Percentiles rank a stretch among this genome's conserved stretches.
phyloP scores from a whole-genome alignment of 2,113 vertebrate species.

The Corvus hawaiiensis region DNA sequence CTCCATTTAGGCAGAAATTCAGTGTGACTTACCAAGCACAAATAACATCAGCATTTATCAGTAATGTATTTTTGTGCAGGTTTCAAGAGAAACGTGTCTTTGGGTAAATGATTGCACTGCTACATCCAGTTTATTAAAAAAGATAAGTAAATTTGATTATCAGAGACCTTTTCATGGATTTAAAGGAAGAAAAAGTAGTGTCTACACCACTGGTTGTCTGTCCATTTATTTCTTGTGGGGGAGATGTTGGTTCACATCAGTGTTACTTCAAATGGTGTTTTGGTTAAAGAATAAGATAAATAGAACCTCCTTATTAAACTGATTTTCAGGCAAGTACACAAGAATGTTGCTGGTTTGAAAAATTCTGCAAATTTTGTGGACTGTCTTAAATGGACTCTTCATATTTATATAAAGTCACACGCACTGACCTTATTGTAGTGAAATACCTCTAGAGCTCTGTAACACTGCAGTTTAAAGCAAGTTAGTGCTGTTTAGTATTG shows the following conservation, averaged over 20 bases:
- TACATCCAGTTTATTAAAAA: not conserved
- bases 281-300: not conserved
- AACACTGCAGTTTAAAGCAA: not conserved
- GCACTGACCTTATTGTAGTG: not conserved
- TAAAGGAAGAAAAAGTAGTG: not conserved
- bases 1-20: not conserved
- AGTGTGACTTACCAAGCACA: not conserved
- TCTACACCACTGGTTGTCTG: not conserved
- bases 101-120: not conserved
- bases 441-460: not conserved
- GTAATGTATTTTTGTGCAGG: not conserved
- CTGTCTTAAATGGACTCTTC: not conserved
- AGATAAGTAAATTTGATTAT: not conserved
- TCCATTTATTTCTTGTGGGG: not conserved
- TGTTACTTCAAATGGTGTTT: not conserved
- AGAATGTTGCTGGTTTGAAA: not conserved
- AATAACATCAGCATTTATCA: not conserved
- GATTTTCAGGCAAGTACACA: not conserved
- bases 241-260: not conserved
- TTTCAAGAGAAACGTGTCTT: not conserved
- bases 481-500: not conserved
- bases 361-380: not conserved
- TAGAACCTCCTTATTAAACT: not conserved
- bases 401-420: not conserved
- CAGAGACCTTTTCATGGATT: not conserved